Percentiles rank a stretch among this genome's conserved stretches.
phyloP scores from a whole-genome alignment of 2,113 vertebrate genomes.

The Pagrus major region DNA sequence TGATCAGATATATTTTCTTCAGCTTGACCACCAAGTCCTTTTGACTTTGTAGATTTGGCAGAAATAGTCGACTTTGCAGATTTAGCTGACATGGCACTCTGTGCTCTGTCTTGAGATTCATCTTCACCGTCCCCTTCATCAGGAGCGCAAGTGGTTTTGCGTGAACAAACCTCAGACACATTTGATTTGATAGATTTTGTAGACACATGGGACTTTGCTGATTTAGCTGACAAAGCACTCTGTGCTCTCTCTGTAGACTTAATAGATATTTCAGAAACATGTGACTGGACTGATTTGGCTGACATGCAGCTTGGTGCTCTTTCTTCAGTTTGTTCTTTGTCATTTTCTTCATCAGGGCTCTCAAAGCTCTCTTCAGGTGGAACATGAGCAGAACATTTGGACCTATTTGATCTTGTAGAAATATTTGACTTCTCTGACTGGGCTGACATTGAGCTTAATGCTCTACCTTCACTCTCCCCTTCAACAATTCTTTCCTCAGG shows the following conservation, averaged over 20 bases:
- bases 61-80: conserved; percentile 37
- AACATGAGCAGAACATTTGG: conserved; percentile 24
- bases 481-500: conserved; percentile 9
- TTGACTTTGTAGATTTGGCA: conserved; percentile 36
- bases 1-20: conserved; percentile 2
- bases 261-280: conserved; percentile 20
- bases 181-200: too few species aligned
- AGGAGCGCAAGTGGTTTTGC: too few species aligned
- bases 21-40: neutral
- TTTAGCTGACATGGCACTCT: conserved; percentile 46
- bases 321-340: conserved; percentile 1
- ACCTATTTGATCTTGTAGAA: conserved; percentile 49
- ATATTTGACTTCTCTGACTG: conserved; percentile 49
- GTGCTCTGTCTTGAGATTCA: conserved; percentile 30
- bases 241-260: neutral
- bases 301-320: conserved; percentile 11
- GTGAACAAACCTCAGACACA: conserved; percentile 42
- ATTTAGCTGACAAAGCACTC: neutral
- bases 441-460: conserved; percentile 37
- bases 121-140: conserved; percentile 7
- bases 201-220: too few species aligned
- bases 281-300: conserved; percentile 1
- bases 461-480: conserved; percentile 21
- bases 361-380: neutral
- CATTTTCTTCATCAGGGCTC: neutral